Evolutionary conservation across 2,113 vertebrate species (phyloP), one percentile per base, ranked within the genome.

Genomic region (Hylia prasina): DNA sequence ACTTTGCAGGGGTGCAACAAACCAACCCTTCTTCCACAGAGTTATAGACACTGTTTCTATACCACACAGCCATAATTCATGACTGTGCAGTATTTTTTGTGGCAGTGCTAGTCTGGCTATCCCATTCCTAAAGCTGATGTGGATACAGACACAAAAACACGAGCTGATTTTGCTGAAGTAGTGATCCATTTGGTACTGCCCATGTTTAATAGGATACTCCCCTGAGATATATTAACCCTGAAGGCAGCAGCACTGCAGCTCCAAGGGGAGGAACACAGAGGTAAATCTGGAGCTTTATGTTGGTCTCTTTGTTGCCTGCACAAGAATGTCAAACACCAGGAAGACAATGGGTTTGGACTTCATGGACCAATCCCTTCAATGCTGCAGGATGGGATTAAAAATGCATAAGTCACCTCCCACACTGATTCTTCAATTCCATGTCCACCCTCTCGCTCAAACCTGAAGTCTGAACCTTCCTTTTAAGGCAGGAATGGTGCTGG

Each of bases 121-220:
- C 64, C 54, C 44, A 8, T 44, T 66, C 44, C 51, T 47, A 58
- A 76, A 73, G 45, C 21, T 50, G 61, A 23, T 22, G 10, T 12
- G 33, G 54, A 27, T n/a, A 30, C 0, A 6, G 45, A 48, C 25
- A 33, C 3, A 72, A 30, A 56, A 17, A 12, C n/a, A 77, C 0
- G 0, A 92, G 33, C 24, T 39, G 54, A 16, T 47, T 87, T 69
- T 45, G 40, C 25, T 42, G 31, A 31, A 23, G 5, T 3, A 51
- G 10, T 4, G 28, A 56, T 25, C 24, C 10, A 4, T 57, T 60
- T 82, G 40, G 2, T 10, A 19, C 11, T 42, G 33, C 10, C 23
- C 35, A 33, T 5, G 40, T 56, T 75, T 63, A 12, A 48, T 1
- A 24, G 44, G 79, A 13, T 9, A 39, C 15, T 70, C 42, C 47